A percentile compares a stretch with the other conserved stretches of the same genome.
Conservation (phyloP, 1,140 invertebrate species). For the Sarcophaga peregrina region DNA sequence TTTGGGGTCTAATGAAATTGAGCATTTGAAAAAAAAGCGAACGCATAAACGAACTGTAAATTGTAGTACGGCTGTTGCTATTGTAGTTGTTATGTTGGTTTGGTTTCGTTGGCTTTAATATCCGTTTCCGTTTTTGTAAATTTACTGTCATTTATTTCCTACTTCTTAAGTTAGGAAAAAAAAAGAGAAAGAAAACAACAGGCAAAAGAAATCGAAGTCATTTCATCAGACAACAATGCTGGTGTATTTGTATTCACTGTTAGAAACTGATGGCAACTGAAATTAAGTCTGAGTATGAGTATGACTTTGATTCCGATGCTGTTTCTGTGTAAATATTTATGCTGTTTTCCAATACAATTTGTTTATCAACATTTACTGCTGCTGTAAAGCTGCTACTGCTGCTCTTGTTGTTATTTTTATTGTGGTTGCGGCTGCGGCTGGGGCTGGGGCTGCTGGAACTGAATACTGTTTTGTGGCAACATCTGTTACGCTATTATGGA, state of each 20-base stretch:
- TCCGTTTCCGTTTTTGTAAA: slow-evolving; percentile 41
- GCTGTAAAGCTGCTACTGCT: neutral
- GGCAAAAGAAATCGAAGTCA: neutral
- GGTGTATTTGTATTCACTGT: neutral
- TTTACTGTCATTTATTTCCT: slow-evolving; percentile 41
- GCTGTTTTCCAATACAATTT: slow-evolving; percentile 38
- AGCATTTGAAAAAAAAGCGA: no score
- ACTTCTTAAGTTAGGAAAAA: neutral
- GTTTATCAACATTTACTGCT: slow-evolving; percentile 23
- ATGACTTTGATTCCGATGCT: neutral
- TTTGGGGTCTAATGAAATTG: no score
- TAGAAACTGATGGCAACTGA: no score
- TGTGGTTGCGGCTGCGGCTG: slow-evolving; percentile 1
- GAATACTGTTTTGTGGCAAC: slow-evolving; percentile 41
- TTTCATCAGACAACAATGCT: neutral
- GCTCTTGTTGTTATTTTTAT: neutral
- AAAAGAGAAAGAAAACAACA: no score
- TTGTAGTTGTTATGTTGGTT: neutral
- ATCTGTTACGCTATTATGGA: slow-evolving; percentile 45
- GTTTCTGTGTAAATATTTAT: slow-evolving; percentile 32
- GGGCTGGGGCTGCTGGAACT: neutral
- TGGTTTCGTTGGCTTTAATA: slow-evolving; percentile 29
- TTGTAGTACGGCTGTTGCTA: neutral
- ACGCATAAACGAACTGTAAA: no score
- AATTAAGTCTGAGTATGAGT: neutral